A percentile compares a stretch with the other conserved stretches of the same genome.
phyloP scores from a whole-genome alignment of 2,888 invertebrate species.

The Scaptomyza caliginosa region DNA sequence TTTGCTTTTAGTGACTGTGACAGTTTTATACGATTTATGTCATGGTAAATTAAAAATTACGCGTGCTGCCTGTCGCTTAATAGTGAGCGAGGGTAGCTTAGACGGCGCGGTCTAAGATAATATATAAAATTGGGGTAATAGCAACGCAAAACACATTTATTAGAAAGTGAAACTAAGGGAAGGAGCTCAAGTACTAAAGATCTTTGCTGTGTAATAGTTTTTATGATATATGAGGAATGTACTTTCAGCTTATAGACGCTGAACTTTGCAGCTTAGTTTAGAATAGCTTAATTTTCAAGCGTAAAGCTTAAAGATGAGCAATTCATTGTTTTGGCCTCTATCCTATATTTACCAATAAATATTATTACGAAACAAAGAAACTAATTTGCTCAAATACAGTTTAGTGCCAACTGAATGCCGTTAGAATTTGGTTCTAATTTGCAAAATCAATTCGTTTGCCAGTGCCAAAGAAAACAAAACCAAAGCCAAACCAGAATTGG shows the following conservation, averaged over 20 bases:
- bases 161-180: rapidly evolving
- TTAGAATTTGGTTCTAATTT: slow-evolving; percentile 21
- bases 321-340: too few relatives aligned
- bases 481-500: background rate
- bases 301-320: too few relatives aligned
- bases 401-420: background rate
- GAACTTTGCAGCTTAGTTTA: background rate
- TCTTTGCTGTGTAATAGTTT: slow-evolving; percentile 47
- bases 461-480: background rate
- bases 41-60: slow-evolving; percentile 78
- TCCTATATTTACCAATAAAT: too few relatives aligned
- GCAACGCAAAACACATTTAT: slow-evolving; percentile 4
- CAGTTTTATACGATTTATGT: slow-evolving; percentile 80
- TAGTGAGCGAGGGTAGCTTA: slow-evolving; percentile 8
- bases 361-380: background rate
- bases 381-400: background rate
- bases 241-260: slow-evolving; percentile 15
- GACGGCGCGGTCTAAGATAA: slow-evolving; percentile 18
- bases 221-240: slow-evolving; percentile 17
- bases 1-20: slow-evolving; percentile 77
- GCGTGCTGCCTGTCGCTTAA: slow-evolving; percentile 51
- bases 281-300: background rate
- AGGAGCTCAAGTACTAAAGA: slow-evolving; percentile 21
- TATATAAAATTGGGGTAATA: slow-evolving; percentile 44
- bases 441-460: slow-evolving; percentile 37